Conservation (phyloP, 2,888 invertebrate genomes). For the Thymelicus acteon region DNA sequence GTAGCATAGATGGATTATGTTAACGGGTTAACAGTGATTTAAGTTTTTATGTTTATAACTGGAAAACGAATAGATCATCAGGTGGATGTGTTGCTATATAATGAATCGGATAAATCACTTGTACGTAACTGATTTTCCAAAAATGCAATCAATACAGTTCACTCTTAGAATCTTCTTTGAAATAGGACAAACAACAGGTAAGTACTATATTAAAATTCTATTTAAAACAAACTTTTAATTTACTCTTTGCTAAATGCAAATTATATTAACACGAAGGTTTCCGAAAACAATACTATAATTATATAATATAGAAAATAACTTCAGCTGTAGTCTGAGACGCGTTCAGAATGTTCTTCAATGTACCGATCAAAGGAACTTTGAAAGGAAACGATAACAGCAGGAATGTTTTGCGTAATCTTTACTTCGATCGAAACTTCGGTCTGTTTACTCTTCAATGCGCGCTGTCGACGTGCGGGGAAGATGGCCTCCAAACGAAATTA, state of each 20-base stretch:
- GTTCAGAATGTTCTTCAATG: conserved; percentile 1
- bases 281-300: neutral
- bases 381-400: conserved; percentile 70
- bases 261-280: neutral
- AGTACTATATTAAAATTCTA: neutral
- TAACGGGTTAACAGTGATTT: no score
- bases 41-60: no score
- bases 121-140: no score
- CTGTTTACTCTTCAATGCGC: conserved; percentile 70
- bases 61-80: no score
- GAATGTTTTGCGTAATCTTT: conserved; percentile 70
- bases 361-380: conserved; percentile 52
- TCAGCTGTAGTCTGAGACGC: conserved; percentile 5
- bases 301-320: conserved; percentile 11
- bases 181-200: no score
- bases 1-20: no score
- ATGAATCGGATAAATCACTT: no score
- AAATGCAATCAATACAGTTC: no score
- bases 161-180: no score
- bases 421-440: conserved; percentile 73
- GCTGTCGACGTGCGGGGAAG: conserved; percentile 63
- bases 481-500: conserved; percentile 73
- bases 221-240: neutral
- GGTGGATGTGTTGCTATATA: no score
- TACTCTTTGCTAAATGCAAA: neutral